Evolutionary conservation across 2,888 invertebrate genomes (phyloP), one percentile per base, ranked within the genome.

Genomic region (Sminthurides aquaticus): DNA sequence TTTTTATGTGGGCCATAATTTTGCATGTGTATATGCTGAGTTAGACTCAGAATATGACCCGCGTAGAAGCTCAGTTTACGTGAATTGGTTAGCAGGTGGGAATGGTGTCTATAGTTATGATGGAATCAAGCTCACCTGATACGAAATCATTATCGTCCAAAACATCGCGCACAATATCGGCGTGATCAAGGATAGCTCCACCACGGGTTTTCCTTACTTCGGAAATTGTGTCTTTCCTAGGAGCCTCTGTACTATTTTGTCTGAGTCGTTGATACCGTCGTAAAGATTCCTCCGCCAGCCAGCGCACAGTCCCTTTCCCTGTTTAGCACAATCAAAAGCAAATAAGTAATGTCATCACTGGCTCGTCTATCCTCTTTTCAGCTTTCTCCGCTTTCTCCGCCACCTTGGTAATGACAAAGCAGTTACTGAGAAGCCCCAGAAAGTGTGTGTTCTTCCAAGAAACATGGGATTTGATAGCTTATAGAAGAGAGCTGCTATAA

Each of bases 61-160:
- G n/a, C n/a, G n/a, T n/a, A n/a, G n/a, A n/a, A n/a, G n/a, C n/a
- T n/a, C n/a, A n/a, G n/a, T n/a, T n/a, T n/a, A n/a, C n/a, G n/a
- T n/a, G n/a, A n/a, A n/a, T n/a, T n/a, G n/a, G n/a, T n/a, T n/a
- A n/a, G n/a, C n/a, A n/a, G n/a, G n/a, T n/a, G n/a, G n/a, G n/a
- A n/a, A n/a, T n/a, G n/a, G n/a, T n/a, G n/a, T n/a, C n/a, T n/a
- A n/a, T n/a, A n/a, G n/a, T n/a, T n/a, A n/a, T n/a, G n/a, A n/a
- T n/a, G n/a, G n/a, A n/a, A n/a, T n/a, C n/a, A n/a, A n/a, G n/a
- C 52, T 20, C 83, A 29, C 84, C 80, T 22, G 82, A 81, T 15
- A 85, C 81, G 75, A 83, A 84, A 71, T 85, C 85, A 73, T 84
- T 82, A 74, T 85, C 84, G 70, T 84, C 83, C 24, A 85, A 77